A percentile compares a stretch with the other conserved stretches of the same genome.
Conservation (phyloP, 92 coral and sea anemone species). For the Epizoanthus rinbou region DNA sequence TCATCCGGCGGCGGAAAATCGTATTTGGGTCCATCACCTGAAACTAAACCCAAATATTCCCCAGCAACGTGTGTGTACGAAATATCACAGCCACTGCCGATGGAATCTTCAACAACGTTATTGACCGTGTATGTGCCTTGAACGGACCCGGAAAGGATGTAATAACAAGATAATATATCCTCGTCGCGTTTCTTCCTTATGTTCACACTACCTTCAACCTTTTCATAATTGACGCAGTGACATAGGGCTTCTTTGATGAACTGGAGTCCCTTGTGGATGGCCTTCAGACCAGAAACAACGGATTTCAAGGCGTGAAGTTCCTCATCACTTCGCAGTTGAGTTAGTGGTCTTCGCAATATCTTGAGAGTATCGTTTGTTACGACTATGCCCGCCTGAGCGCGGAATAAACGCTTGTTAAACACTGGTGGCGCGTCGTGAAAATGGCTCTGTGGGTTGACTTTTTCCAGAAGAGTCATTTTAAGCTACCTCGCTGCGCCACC, state of each 20-base stretch:
- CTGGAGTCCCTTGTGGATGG: constrained; percentile 87
- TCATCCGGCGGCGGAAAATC: constrained; percentile 91
- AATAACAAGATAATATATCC: constrained; percentile 80
- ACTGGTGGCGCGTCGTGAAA: constrained; percentile 75
- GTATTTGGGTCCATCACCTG: constrained; percentile 85
- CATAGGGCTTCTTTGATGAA: constrained; percentile 84
- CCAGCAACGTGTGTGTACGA: constrained; percentile 94
- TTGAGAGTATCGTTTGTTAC: constrained; percentile 73
- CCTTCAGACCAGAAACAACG: constrained; percentile 85
- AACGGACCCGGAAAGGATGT: constrained; percentile 88
- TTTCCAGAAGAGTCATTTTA: constrained; percentile 26
- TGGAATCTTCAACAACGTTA: constrained; percentile 45
- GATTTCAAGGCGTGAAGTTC: constrained; percentile 78
- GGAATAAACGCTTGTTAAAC: constrained; percentile 91
- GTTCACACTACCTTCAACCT: constrained; percentile 65
- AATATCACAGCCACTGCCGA: constrained; percentile 57
- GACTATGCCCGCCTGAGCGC: constrained; percentile 95
- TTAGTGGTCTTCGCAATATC: constrained; percentile 57
- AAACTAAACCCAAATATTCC: constrained; percentile 86
- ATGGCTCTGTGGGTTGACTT: constrained; percentile 13
- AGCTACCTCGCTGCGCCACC: not conserved
- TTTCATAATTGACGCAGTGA: constrained; percentile 80
- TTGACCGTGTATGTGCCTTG: constrained; percentile 80
- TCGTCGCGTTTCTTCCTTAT: constrained; percentile 69
- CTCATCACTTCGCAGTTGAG: constrained; percentile 53